Base-by-base conservation (phyloP, 2,113 vertebrate genomes). In the Irena cyanogastra region DNA sequence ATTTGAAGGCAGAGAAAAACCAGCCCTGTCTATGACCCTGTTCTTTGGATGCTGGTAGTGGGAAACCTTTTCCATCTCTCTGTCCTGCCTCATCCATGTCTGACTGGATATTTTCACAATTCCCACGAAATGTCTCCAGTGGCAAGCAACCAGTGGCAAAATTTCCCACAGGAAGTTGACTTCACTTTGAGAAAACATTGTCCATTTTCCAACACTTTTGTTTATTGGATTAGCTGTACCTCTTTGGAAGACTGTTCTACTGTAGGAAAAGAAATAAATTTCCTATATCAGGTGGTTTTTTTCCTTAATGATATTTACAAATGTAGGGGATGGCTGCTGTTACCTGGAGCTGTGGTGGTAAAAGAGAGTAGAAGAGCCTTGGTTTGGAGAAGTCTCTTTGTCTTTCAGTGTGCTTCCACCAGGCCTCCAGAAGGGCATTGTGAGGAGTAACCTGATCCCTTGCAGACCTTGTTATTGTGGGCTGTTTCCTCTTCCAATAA, bases 391-490 rank as follows among this genome's bases (percentile, higher is more conserved):
- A n/a, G 33, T 37, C 6, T 74, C 14, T 35, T 24, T 27, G 10
- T 11, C 45, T 50, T 66, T 28, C 47, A 30, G 26, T 49, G n/a
- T 42, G n/a, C 60, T 80, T 77, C n/a, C 24, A 9, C 8, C 50
- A 56, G 7, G 0, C 4, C 42, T 44, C 17, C 33, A 8, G 2
- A 60, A 37, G 5, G 7, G 26, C 39, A 7, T 12, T 54, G 31
- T 24, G 59, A 60, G 53, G 16, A 49, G 33, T 37, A 2, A 21
- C 19, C 87, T 42, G 26, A 6, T 19, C 19, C 30, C 13, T 6
- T 20, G 37, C 27, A 66, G 30, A 42, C 20, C 35, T 81, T 20
- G 5, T 33, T 42, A 4, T 6, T 0, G 0, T 42, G 35, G 31
- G 19, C 23, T 1, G 0, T 16, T 64, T 41, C 31, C 31, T 57